Evolutionary conservation across 2,888 invertebrate genomes (phyloP).

Genomic region (Hydrotaea cyrtoneurina): DNA sequence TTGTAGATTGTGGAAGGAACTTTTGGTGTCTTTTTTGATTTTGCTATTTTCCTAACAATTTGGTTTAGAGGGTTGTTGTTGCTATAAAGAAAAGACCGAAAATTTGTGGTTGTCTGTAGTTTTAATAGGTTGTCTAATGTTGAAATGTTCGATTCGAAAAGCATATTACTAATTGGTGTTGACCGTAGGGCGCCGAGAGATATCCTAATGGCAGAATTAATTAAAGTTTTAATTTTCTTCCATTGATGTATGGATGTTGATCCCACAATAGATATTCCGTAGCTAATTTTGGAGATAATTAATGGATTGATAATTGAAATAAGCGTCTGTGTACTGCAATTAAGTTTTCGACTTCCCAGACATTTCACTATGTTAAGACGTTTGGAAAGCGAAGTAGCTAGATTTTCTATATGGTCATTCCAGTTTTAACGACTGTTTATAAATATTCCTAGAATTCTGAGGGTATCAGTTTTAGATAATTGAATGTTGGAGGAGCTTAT

Average conservation of each 20-base stretch:
- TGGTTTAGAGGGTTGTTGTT: background rate
- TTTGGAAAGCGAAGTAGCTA: too few relatives aligned
- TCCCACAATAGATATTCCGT: slow-evolving; percentile 1
- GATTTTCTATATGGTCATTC: too few relatives aligned
- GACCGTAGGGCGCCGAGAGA: slow-evolving; percentile 3
- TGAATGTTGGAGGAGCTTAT: too few relatives aligned
- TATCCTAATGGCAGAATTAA: background rate
- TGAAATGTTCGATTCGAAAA: background rate
- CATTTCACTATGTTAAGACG: too few relatives aligned
- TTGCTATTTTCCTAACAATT: background rate
- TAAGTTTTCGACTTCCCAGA: background rate
- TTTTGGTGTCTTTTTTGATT: background rate
- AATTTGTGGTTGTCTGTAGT: background rate
- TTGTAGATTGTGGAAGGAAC: background rate
- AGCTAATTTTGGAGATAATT: slow-evolving; percentile 16
- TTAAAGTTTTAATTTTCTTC: background rate
- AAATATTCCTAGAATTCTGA: too few relatives aligned
- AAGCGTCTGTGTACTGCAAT: background rate
- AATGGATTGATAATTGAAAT: slow-evolving; percentile 19
- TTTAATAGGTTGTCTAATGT: background rate
- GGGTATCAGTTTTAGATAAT: too few relatives aligned
- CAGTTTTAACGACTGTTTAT: too few relatives aligned
- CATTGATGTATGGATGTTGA: background rate
- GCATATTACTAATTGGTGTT: slow-evolving; percentile 19
- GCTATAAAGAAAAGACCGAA: background rate